Evolutionary conservation across 92 coral and sea anemone genomes (phyloP), one percentile per base, ranked within the genome.

Genomic region (Isaurus tuberculatus): DNA sequence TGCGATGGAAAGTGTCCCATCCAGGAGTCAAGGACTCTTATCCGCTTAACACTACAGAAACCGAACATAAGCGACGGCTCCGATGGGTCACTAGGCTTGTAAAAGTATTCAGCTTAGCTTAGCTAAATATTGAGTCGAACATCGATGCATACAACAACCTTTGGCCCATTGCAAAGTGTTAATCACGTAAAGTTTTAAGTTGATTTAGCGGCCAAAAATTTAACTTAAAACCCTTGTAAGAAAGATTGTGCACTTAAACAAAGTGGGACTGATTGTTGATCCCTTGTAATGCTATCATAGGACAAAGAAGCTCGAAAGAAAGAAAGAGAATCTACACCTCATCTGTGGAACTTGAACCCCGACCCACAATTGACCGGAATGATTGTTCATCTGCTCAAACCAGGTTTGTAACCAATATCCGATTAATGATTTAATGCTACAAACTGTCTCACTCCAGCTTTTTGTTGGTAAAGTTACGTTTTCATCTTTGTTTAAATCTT

Each of bases 341-440:
- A 95, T 83, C 82, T 95, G 83, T 95, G 98, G 98, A 95, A 95
- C 82, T 83, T 95, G 65, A 95, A 95, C 83, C 95, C 97, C 53
- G 98, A 95, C 87, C 92, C 97, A 49, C 97, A 93, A 80, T 77
- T 95, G 71, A 93, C 95, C 30, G 94, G 97, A 65, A 95, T 95
- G 98, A 91, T 95, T 64, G 90, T 89, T 0, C 91, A 95, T 32
- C 92, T 95, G 48, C 81, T 95, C 32, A 89, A 93, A 63, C 86
- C 91, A 73, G 98, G 98, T 95, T 85, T 46, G 84, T 65, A 30
- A 25, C 40, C 14, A 23, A 5, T n/a, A 4, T 55, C 22, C 19
- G 27, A n/a, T n/a, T 26, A 26, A 8, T 2, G 4, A 8, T 63
- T 60, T 20, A 4, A 23, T 60, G 9, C 63, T 2, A 22, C 0